phyloP scores from a whole-genome alignment of 2,888 invertebrate species.

The Perithous albicinctus region DNA sequence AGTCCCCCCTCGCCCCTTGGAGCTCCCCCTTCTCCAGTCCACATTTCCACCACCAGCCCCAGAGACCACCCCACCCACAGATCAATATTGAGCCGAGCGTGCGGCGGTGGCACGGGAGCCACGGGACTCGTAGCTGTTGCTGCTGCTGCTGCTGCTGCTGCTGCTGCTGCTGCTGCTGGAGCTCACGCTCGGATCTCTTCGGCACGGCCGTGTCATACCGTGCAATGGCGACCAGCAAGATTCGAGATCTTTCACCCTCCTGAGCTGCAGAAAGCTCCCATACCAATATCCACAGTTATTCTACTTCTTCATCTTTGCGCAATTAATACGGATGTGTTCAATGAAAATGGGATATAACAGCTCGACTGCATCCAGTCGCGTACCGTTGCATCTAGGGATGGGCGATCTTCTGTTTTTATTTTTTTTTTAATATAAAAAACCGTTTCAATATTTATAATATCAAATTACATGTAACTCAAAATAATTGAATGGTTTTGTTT shows the following conservation, averaged over 20 bases:
- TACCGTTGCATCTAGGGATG: too few species aligned
- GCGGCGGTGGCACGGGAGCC: conserved; percentile 74
- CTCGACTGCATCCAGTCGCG: too few species aligned
- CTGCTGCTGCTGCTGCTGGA: conserved; percentile 34
- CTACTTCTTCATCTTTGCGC: background rate
- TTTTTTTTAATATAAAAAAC: too few species aligned
- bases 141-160: too few species aligned
- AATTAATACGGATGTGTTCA: background rate
- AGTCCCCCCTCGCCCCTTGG: conserved; percentile 68
- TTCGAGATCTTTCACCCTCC: conserved; percentile 66
- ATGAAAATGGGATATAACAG: too few species aligned
- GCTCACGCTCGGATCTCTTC: conserved; percentile 66
- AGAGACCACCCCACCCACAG: conserved; percentile 77
- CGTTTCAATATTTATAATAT: too few species aligned
- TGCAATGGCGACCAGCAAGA: conserved; percentile 45
- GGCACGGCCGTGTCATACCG: conserved; percentile 67
- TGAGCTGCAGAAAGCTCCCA: conserved; percentile 17
- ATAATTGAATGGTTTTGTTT: too few species aligned
- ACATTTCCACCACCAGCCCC: conserved; percentile 41
- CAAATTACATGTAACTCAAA: too few species aligned
- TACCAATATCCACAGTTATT: background rate
- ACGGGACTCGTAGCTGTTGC: conserved; percentile 50
- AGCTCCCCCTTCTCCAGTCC: conserved; percentile 4
- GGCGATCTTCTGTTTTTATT: too few species aligned
- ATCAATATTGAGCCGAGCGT: conserved; percentile 83